Evolutionary conservation across 2,888 invertebrate genomes (phyloP).

Genomic region (Strigamia transsilvanica): DNA sequence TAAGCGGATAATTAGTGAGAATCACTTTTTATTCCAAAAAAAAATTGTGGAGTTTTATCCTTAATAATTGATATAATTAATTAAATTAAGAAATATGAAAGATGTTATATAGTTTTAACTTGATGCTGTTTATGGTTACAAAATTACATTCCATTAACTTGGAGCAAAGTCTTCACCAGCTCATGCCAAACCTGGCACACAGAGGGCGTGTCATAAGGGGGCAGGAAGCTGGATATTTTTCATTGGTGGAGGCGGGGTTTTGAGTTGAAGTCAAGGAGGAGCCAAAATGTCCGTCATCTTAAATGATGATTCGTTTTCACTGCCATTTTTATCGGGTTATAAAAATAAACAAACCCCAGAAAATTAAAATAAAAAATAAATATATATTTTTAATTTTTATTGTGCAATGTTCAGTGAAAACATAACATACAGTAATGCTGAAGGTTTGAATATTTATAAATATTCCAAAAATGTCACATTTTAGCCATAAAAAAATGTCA

Average conservation of each 20-base stretch:
- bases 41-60: conserved; percentile 19
- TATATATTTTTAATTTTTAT: neutral
- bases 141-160: neutral
- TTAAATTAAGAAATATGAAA: conserved; percentile 23
- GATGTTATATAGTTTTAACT: neutral
- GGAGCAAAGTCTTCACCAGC: neutral
- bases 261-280: conserved; percentile 23
- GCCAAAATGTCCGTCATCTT: conserved; percentile 35
- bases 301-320: neutral
- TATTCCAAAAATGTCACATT: neutral
- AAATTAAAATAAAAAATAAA: conserved; percentile 1
- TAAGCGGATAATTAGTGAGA: conserved; percentile 44
- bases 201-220: conserved; percentile 32
- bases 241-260: conserved; percentile 37
- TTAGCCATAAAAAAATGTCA: conserved; percentile 10
- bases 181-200: conserved; percentile 1
- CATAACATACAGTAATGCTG: too few species aligned
- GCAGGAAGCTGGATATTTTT: conserved; percentile 27
- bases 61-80: conserved; percentile 34
- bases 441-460: neutral
- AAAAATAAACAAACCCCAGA: conserved; percentile 38
- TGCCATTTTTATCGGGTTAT: conserved; percentile 5
- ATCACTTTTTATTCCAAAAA: neutral
- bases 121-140: conserved; percentile 1
- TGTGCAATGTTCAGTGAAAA: neutral